These are phyloP conservation scores for Metopia argyrocephala DNA, from an alignment of 2,888 invertebrate genomes.

Conservation along the genomic window DNA sequence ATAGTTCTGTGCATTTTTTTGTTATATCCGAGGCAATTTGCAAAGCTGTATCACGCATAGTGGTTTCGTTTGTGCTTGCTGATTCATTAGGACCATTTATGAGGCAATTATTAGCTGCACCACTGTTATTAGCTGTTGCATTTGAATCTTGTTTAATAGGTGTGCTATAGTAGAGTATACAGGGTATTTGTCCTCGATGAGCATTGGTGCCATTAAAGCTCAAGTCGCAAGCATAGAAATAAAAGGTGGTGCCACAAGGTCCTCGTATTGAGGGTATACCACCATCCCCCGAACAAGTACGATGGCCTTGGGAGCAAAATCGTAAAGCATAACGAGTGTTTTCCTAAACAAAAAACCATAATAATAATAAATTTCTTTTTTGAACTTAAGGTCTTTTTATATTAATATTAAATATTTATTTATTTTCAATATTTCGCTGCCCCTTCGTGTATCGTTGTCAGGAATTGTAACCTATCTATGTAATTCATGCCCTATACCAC, in stretches of 20 bases:
- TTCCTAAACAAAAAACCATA: slow-evolving; percentile 80
- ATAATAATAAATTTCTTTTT: too few species aligned
- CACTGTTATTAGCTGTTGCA: slow-evolving; percentile 24
- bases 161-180: slow-evolving; percentile 86
- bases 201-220: slow-evolving; percentile 98
- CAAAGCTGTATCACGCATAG: slow-evolving; percentile 80
- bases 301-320: slow-evolving; percentile 92
- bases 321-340: slow-evolving; percentile 93
- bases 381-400: too few species aligned
- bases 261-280: slow-evolving; percentile 93
- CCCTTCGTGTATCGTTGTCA: too few species aligned
- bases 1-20: slow-evolving; percentile 86
- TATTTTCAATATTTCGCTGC: too few species aligned
- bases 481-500: too few species aligned
- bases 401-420: too few species aligned
- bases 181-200: slow-evolving; percentile 95
- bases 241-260: slow-evolving; percentile 94
- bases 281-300: slow-evolving; percentile 96
- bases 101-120: neutral
- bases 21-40: slow-evolving; percentile 90
- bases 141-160: slow-evolving; percentile 75
- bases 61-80: slow-evolving; percentile 70
- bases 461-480: too few species aligned
- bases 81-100: slow-evolving; percentile 53
- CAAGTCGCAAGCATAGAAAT: slow-evolving; percentile 93